Evolutionary conservation across 2,113 vertebrate genomes (phyloP).

Genomic region (Rhinolophus ferrumequinum): DNA sequence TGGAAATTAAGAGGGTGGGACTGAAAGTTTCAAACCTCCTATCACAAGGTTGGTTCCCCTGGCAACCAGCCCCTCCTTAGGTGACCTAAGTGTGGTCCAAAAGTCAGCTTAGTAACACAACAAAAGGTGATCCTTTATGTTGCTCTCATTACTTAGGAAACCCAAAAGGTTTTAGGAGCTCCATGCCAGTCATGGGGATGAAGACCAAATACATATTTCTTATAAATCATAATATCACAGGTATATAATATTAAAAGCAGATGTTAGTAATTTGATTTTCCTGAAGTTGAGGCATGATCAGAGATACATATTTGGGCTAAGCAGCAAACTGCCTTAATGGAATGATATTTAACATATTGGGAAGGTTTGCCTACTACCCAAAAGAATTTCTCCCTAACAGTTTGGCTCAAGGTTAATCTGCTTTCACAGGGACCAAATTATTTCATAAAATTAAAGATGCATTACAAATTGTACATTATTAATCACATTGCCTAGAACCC

Average conservation of each 20-base stretch:
- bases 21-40: neutral
- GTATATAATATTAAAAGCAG: neutral
- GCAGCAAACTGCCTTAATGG: neutral
- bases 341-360: neutral
- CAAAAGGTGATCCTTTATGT: neutral
- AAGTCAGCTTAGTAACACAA: neutral
- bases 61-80: neutral
- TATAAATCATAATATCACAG: neutral
- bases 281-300: neutral
- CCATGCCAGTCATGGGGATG: neutral
- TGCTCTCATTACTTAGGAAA: neutral
- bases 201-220: neutral
- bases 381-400: neutral
- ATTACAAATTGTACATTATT: no score
- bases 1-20: neutral
- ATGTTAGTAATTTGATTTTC: slow-evolving; percentile 29
- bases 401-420: neutral
- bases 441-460: neutral
- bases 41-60: neutral
- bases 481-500: no score
- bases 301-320: neutral
- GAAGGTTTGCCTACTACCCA: neutral
- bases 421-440: neutral
- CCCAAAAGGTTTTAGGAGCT: neutral
- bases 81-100: neutral